A percentile compares a stretch with the other conserved stretches of the same genome.
Evolutionary conservation across 2,797 vertebrate genomes (phyloP).

Genomic region (Pelodytes ibericus): DNA sequence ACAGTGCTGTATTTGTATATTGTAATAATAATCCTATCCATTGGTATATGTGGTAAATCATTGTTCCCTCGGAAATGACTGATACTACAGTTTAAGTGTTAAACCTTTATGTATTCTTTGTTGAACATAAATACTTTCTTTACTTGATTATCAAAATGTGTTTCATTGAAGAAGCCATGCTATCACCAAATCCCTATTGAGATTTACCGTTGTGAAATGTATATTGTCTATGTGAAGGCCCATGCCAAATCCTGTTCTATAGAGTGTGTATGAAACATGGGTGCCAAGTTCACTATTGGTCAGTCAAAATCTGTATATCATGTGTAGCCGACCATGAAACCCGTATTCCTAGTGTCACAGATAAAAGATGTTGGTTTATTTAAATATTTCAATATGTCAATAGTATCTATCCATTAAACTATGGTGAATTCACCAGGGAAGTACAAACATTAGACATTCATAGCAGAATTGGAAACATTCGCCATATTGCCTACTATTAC

Average conservation of each 20-base stretch:
- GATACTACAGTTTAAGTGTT: conserved; percentile 7
- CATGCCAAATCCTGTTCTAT: background rate
- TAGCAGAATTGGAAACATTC: no score
- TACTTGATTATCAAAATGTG: background rate
- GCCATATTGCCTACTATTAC: no score
- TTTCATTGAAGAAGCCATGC: background rate
- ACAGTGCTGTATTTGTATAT: conserved; percentile 65
- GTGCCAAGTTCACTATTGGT: no score
- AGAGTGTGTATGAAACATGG: no score
- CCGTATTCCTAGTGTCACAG: no score
- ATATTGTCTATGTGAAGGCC: background rate
- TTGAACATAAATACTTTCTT: conserved; percentile 8
- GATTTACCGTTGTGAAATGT: background rate
- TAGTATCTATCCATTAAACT: no score
- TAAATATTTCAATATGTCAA: no score
- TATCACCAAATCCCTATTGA: background rate
- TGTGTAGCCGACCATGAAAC: no score
- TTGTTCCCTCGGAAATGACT: conserved; percentile 44
- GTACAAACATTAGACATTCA: no score
- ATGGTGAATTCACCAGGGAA: no score
- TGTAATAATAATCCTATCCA: conserved; percentile 62
- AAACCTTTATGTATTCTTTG: conserved; percentile 22
- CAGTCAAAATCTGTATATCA: no score
- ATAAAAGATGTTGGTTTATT: no score
- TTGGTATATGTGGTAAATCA: conserved; percentile 66